Conservation (phyloP, 1,140 invertebrate genomes). For the Pantala flavescens region DNA sequence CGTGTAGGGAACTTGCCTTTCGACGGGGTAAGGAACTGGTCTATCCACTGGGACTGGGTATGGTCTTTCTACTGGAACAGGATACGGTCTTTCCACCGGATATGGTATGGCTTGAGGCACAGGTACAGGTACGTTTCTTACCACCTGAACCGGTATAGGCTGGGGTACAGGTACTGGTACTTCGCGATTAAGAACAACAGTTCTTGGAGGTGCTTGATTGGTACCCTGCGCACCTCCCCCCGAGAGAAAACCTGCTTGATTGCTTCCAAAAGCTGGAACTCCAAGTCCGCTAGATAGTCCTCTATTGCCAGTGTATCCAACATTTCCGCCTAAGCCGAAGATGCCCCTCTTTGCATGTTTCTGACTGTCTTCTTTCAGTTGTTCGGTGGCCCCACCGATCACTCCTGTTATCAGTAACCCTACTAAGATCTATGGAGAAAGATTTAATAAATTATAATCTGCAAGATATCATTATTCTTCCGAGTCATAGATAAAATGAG, state of each 20-base stretch:
- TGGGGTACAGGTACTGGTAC: constrained; percentile 7
- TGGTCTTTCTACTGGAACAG: constrained; percentile 42
- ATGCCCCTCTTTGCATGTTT: constrained; percentile 9
- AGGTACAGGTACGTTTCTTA: constrained; percentile 16
- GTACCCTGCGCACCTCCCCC: no score
- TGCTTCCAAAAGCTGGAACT: not conserved
- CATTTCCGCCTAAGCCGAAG: constrained; percentile 19
- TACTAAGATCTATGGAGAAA: no score
- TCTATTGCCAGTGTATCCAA: constrained; percentile 32
- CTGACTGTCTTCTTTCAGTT: not conserved
- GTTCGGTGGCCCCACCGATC: not conserved
- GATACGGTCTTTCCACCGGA: constrained; percentile 42
- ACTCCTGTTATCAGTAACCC: not conserved
- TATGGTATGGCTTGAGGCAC: not conserved
- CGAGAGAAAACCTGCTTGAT: no score
- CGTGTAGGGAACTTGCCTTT: constrained; percentile 53
- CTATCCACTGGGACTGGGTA: constrained; percentile 47
- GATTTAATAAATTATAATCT: no score
- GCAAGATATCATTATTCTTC: no score
- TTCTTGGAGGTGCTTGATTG: no score
- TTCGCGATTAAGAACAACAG: not conserved
- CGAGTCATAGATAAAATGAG: no score
- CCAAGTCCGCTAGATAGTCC: constrained; percentile 30
- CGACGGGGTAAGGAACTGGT: constrained; percentile 57
- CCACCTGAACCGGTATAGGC: not conserved